A percentile compares a stretch with the other conserved stretches of the same genome.
phyloP scores from a whole-genome alignment of 2,888 invertebrate species.

The Oasisia sp. region DNA sequence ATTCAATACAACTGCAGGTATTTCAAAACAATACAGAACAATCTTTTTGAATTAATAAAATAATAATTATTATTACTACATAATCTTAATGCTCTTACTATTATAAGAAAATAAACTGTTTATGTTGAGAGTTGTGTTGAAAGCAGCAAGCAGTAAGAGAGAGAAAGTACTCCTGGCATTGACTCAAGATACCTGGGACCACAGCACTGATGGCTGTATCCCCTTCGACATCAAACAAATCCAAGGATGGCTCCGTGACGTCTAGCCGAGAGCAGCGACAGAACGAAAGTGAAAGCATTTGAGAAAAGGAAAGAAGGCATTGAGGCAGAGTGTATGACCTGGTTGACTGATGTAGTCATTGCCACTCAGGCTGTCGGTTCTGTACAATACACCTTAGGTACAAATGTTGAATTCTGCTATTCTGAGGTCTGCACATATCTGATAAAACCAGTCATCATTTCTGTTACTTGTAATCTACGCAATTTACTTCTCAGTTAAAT shows the following conservation, averaged over 20 bases:
- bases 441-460: not conserved
- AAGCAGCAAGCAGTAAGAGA: not conserved
- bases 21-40: not conserved
- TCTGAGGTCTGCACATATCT: not conserved
- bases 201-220: not conserved
- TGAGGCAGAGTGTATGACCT: not conserved
- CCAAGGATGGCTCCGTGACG: not conserved
- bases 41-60: not conserved
- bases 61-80: not conserved
- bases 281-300: conserved; percentile 8
- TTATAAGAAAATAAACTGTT: not conserved
- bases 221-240: not conserved
- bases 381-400: not conserved
- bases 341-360: not conserved
- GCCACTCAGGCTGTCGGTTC: not conserved
- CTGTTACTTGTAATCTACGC: not conserved
- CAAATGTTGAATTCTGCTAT: not conserved
- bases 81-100: too few relatives aligned
- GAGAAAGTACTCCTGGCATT: not conserved
- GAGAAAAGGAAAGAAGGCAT: not conserved
- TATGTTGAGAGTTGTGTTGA: not conserved
- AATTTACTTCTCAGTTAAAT: not conserved
- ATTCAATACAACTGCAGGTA: not conserved
- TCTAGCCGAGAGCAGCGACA: not conserved
- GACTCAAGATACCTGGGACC: not conserved